A percentile compares a stretch with the other conserved stretches of the same genome.
Conservation (phyloP, 2,797 vertebrate genomes). For the Spea hammondii region DNA sequence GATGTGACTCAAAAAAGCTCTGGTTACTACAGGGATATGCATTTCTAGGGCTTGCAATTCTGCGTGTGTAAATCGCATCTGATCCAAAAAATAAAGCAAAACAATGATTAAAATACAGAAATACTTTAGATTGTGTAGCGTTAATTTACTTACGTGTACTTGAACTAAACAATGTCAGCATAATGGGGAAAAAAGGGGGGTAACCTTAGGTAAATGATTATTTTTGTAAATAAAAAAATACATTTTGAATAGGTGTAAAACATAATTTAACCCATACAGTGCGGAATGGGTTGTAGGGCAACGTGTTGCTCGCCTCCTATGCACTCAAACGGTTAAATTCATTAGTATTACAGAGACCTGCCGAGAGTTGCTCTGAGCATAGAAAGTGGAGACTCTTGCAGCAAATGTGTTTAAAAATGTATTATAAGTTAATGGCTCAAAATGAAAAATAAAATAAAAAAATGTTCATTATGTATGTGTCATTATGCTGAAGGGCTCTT, state of each 20-base stretch:
- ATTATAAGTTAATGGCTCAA: constrained; percentile 74
- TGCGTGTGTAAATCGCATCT: constrained; percentile 62
- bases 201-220: constrained; percentile 73
- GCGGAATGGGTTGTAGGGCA: neutral
- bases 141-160: constrained; percentile 75
- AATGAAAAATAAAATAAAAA: constrained; percentile 67
- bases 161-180: constrained; percentile 69
- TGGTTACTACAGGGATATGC: constrained; percentile 70
- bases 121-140: constrained; percentile 69
- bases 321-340: neutral
- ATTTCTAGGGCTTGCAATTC: constrained; percentile 66
- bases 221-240: constrained; percentile 78
- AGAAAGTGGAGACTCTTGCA: constrained; percentile 6
- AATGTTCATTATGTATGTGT: constrained; percentile 75
- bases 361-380: neutral
- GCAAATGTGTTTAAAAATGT: constrained; percentile 68
- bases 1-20: constrained; percentile 46
- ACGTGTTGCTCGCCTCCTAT: neutral
- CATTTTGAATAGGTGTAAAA: constrained; percentile 66
- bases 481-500: constrained; percentile 77
- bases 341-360: constrained; percentile 21
- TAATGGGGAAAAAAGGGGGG: constrained; percentile 57
- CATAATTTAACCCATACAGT: constrained; percentile 59
- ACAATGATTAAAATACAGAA: constrained; percentile 64
- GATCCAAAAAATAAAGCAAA: constrained; percentile 44